A percentile compares a stretch with the other conserved stretches of the same genome.
These are phyloP conservation scores for Eulimnadia texana DNA, from an alignment of 1,140 invertebrate species.

Conservation along the genomic window DNA sequence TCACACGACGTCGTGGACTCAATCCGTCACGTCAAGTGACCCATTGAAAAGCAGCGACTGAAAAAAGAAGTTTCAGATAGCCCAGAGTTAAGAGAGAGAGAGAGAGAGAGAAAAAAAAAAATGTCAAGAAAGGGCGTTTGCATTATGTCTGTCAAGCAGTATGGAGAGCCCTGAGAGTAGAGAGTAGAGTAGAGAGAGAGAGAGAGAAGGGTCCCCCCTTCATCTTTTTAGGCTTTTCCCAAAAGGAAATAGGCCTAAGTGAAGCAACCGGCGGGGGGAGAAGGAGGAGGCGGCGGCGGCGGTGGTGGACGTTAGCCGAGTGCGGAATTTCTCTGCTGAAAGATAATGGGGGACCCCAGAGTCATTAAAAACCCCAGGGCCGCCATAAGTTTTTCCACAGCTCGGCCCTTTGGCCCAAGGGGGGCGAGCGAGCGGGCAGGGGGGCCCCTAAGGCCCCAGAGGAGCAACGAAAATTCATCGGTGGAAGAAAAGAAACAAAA, in stretches of 20 bases:
- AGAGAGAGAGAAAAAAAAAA: no score
- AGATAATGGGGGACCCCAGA: neutral
- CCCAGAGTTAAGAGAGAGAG: no score
- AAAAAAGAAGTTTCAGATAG: neutral
- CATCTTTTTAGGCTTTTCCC: no score
- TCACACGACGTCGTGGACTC: neutral
- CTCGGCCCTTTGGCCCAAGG: no score
- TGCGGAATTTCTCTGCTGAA: neutral
- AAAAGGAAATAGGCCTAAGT: no score
- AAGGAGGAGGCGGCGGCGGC: no score
- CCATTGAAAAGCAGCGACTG: neutral
- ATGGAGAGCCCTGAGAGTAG: neutral
- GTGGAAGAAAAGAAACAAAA: no score
- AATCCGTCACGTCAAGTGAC: neutral
- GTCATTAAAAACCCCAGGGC: neutral
- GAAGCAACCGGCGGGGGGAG: no score
- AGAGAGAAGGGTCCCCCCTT: no score
- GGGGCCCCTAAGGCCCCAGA: no score
- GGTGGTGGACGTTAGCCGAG: neutral
- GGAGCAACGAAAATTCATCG: no score
- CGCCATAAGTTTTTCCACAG: neutral
- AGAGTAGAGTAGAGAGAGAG: neutral
- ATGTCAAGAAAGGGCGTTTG: neutral
- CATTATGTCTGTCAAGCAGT: neutral
- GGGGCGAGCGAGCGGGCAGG: no score